Base-by-base conservation (phyloP, 2,797 vertebrate genomes). In the Acanthornis magna region DNA sequence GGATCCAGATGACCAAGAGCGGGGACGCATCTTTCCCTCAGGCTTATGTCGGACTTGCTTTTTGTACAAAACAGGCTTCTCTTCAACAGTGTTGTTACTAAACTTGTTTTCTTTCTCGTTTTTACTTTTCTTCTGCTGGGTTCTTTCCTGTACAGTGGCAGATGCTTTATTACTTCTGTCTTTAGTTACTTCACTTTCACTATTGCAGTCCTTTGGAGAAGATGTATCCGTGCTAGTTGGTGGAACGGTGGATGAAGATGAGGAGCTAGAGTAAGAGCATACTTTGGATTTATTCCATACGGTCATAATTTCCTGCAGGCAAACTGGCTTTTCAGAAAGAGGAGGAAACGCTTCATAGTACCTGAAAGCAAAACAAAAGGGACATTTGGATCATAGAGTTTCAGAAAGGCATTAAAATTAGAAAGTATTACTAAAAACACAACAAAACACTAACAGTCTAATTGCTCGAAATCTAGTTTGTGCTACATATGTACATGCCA, bases 281-380 rank as follows among this genome's bases (percentile, higher is more conserved):
- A 98, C 98, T 98, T 99, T 99, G 79, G 99, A 98, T 97, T 99
- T 99, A 98, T 99, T 99, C 99, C 99, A 99, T 96, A 99, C 99
- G 6, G 99, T 99, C 99, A 99, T 99, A 91, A 99, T 99, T 98
- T 99, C 99, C 97, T 99, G 99, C 97, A 99, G 99, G 98, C 99
- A 99, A 98, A 99, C 99, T 75, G 99, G 98, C 97, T 99, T 99
- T 97, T 99, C 99, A 77, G 99, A 99, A 95, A 99, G 98, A 95
- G 99, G 99, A 97, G 99, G 99, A 97, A 99, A 99, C 42, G 99
- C 99, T 98, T 99, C 99, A 94, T 99, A 99, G 97, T 99, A 99
- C 99, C 99, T 99, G 95, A 74, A 94, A 94, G 53, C 40, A 85
- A 92, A 91, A 82, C 10, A 11, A 18, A 67, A 91, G 32, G 27